phyloP scores from a whole-genome alignment of 1,140 invertebrate genomes.

The Orius laevigatus region DNA sequence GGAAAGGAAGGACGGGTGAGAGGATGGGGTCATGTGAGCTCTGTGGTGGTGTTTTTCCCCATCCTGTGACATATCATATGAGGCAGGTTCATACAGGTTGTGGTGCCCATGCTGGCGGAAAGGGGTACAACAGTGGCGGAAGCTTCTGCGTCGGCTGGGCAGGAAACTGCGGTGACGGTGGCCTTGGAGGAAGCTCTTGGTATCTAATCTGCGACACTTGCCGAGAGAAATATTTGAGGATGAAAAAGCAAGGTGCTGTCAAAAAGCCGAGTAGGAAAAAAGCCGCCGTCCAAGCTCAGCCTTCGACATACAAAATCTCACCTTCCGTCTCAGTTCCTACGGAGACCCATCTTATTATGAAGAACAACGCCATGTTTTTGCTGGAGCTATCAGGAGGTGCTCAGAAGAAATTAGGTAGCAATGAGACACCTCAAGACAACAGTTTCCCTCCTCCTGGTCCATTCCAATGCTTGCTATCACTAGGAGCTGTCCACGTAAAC shows the following conservation, averaged over 20 bases:
- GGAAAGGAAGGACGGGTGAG: slow-evolving; percentile 26
- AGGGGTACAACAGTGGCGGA: slow-evolving; percentile 74
- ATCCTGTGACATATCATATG: slow-evolving; percentile 86
- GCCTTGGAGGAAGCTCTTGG: slow-evolving; percentile 68
- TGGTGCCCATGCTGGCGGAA: slow-evolving; percentile 65
- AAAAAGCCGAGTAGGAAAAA: slow-evolving; percentile 24
- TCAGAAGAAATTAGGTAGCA: slow-evolving; percentile 39
- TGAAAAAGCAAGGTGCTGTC: slow-evolving; percentile 29
- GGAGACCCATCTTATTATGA: slow-evolving; percentile 65
- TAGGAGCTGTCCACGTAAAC: slow-evolving; percentile 33
- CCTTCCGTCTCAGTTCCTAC: slow-evolving; percentile 24
- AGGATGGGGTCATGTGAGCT: slow-evolving; percentile 66
- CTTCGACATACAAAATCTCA: slow-evolving; percentile 21
- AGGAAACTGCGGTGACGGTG: slow-evolving; percentile 75
- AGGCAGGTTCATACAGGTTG: slow-evolving; percentile 68
- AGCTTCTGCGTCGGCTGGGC: slow-evolving; percentile 62
- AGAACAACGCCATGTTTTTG: slow-evolving; percentile 87
- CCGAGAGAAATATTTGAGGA: slow-evolving; percentile 60
- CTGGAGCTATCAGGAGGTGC: slow-evolving; percentile 65
- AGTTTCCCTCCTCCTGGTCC: slow-evolving; percentile 43
- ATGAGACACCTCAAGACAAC: slow-evolving; percentile 36
- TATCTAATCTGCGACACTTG: slow-evolving; percentile 83
- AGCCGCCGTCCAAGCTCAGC: slow-evolving; percentile 5
- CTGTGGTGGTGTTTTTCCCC: slow-evolving; percentile 57
- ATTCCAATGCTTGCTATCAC: slow-evolving; percentile 58